Percentiles rank a stretch among this genome's conserved stretches.
These are phyloP conservation scores for Carettochelys insculpta DNA, from an alignment of 2,113 vertebrate genomes.

Conservation along the genomic window DNA sequence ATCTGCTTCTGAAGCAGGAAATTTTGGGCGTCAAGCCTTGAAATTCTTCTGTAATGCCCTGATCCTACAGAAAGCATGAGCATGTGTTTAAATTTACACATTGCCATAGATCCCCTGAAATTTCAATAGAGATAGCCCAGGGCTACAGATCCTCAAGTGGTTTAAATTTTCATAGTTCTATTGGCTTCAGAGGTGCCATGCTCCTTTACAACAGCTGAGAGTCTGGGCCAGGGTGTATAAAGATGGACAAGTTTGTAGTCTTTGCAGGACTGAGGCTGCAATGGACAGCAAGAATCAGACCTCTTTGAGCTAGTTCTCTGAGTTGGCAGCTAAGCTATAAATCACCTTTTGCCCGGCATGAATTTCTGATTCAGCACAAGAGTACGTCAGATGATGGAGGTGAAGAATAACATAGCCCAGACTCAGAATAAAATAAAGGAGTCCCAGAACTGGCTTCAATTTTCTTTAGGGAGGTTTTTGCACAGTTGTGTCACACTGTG, in stretches of 20 bases:
- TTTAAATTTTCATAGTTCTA: not conserved
- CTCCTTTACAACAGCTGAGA: not conserved
- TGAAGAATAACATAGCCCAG: not conserved
- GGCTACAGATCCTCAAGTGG: accelerated
- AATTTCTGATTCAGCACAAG: not conserved
- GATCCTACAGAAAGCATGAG: not conserved
- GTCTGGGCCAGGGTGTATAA: not conserved
- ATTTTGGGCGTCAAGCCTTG: not conserved
- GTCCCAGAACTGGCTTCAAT: not conserved
- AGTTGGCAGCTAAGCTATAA: not conserved
- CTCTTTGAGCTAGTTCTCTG: not conserved
- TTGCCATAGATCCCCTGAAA: not conserved
- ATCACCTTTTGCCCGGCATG: not conserved
- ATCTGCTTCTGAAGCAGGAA: not conserved
- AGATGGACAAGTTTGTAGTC: not conserved
- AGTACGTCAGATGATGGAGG: not conserved
- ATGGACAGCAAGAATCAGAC: not conserved
- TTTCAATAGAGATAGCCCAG: accelerated
- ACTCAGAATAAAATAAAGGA: not conserved
- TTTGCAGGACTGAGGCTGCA: not conserved
- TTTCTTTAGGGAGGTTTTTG: not conserved
- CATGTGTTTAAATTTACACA: not conserved
- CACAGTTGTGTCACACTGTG: not conserved
- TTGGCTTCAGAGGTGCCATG: not conserved
- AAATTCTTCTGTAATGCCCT: not conserved